Percentiles rank a stretch among this genome's conserved stretches.
Conservation (phyloP, 2,888 invertebrate genomes). For the Lithophane leautieri region DNA sequence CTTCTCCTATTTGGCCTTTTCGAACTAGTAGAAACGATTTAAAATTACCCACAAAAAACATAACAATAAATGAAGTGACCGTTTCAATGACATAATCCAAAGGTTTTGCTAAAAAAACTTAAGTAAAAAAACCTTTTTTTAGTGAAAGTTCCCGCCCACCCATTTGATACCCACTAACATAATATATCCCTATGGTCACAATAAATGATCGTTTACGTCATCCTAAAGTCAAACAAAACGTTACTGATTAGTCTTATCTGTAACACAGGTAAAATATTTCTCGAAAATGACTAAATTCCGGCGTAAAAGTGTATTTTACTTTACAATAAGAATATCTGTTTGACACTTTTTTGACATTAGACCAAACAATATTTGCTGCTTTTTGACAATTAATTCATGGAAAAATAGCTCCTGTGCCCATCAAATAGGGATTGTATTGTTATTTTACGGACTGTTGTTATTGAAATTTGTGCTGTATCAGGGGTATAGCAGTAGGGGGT, state of each 20-base stretch:
- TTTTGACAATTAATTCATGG: not conserved
- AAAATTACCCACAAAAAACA: conserved; percentile 62
- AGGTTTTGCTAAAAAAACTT: conserved; percentile 65
- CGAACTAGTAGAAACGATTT: conserved; percentile 53
- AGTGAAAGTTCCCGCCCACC: conserved; percentile 75
- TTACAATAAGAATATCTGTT: conserved; percentile 59
- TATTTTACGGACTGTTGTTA: conserved; percentile 19
- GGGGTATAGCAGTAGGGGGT: conserved; percentile 79
- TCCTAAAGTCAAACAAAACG: conserved; percentile 82
- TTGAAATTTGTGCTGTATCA: conserved; percentile 63
- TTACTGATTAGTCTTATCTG: conserved; percentile 87
- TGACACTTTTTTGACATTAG: conserved; percentile 56
- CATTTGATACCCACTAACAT: conserved; percentile 64
- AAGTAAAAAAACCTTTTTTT: conserved; percentile 57
- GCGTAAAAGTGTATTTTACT: conserved; percentile 42
- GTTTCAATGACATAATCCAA: conserved; percentile 74
- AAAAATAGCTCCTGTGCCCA: conserved; percentile 46
- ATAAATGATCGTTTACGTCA: conserved; percentile 76
- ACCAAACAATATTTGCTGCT: conserved; percentile 34
- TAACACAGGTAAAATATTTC: conserved; percentile 83
- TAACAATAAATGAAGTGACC: conserved; percentile 64
- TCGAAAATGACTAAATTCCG: conserved; percentile 80
- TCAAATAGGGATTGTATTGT: conserved; percentile 12
- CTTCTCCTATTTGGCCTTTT: conserved; percentile 51
- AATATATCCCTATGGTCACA: conserved; percentile 64